Base-by-base conservation (phyloP, 2,113 vertebrate genomes). In the Ahaetulla prasina region DNA sequence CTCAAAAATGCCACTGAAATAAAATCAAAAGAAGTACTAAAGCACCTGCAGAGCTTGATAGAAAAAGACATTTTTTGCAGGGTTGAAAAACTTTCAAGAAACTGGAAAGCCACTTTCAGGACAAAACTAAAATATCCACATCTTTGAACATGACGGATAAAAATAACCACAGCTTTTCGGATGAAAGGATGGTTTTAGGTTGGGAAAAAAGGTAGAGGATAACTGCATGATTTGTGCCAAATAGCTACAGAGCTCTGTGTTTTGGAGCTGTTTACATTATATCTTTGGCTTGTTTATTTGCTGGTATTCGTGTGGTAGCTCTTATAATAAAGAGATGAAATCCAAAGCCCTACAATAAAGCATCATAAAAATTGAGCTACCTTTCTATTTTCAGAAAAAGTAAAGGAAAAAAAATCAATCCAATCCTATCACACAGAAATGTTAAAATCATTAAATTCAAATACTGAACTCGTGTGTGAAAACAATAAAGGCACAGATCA, bases 401-500 rank as follows among this genome's bases (percentile, higher is more conserved):
- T 14, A 60, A 57, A 57, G 22, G 55, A 7, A 0, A 8, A 35
- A 25, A 18, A 92, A 85, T 27, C 52, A 49, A 23, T 89, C 47
- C 35, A 35, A 91, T 92, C 52, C 47, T 87, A 22, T 84, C 93
- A 49, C 55, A 43, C 18, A 88, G 14, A 85, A 80, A 91, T 1
- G 27, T 68, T 87, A 14, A 4, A 95, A 85, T n/a, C 63, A 57
- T 49, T 57, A 89, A 89, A 89, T 30, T 47, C 4, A 94, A 63
- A 45, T 12, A 88, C 88, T 92, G 93, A 91, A 49, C 23, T 45
- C n/a, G 93, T 85, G 68, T 14, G 0, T 4, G 0, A 93, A 95
- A 97, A 74, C 30, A 90, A 16, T 85, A 4, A 92, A 20, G 11
- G n/a, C 94, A 95, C 5, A 90, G 0, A 91, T 85, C 92, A 92